These are phyloP conservation scores for Anomalospiza imberbis DNA, from an alignment of 2,797 vertebrate genomes.

Conservation along the genomic window DNA sequence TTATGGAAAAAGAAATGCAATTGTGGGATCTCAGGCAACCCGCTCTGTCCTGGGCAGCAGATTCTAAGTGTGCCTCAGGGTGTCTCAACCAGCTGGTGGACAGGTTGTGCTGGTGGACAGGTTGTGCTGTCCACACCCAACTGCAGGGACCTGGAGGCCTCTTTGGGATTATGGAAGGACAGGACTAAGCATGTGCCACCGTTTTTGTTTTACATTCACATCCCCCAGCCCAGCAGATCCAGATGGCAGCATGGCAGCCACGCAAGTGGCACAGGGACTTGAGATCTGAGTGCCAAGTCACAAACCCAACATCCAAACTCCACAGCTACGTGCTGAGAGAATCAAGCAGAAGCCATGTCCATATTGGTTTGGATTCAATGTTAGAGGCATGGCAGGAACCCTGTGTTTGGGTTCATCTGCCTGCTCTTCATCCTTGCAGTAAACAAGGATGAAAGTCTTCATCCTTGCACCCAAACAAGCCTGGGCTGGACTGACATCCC, in stretches of 20 bases:
- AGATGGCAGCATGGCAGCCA: not conserved
- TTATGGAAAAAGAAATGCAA: not conserved
- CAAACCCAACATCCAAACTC: not conserved
- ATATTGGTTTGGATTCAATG: not conserved
- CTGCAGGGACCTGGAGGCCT: not conserved
- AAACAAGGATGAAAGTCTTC: not conserved
- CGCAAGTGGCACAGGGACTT: not conserved
- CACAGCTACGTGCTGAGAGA: not conserved
- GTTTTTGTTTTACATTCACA: not conserved
- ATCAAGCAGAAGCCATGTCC: fast-evolving
- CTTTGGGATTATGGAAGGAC: not conserved
- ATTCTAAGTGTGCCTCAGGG: not conserved
- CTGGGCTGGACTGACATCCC: not conserved
- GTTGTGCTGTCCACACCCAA: not conserved
- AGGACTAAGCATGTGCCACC: not conserved
- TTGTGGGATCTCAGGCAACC: not conserved
- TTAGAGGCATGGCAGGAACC: not conserved
- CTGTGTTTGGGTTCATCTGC: not conserved
- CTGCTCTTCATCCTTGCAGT: not conserved
- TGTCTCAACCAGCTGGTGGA: not conserved
- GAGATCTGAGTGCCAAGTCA: not conserved
- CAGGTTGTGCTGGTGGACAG: not conserved
- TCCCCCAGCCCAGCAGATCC: not conserved
- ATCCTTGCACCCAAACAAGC: not conserved
- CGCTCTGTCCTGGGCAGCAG: not conserved